A percentile compares a stretch with the other conserved stretches of the same genome.
Conservation (phyloP, 2,797 vertebrate species). For the Heteromormyrus szaboi region DNA sequence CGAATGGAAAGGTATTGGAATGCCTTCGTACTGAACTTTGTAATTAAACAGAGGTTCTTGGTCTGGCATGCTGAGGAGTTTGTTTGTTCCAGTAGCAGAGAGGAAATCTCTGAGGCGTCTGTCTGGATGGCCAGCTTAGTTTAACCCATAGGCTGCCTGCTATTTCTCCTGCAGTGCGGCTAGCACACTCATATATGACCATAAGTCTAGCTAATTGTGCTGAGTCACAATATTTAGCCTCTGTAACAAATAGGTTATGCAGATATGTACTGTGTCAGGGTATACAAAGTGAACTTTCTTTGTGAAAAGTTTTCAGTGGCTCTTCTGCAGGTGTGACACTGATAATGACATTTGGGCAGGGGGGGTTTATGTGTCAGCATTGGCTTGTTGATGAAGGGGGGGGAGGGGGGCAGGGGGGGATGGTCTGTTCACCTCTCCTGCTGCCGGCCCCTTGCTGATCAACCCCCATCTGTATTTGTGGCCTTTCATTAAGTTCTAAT, state of each 20-base stretch:
- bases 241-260: neutral
- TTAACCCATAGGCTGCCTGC: conserved; percentile 13
- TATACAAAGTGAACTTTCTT: neutral
- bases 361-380: too few species aligned
- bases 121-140: neutral
- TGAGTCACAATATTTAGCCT: neutral
- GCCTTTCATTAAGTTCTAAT: neutral
- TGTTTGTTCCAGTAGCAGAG: conserved; percentile 28
- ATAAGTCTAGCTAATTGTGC: neutral
- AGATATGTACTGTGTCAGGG: neutral
- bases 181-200: neutral
- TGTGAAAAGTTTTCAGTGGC: neutral
- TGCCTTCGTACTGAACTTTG: conserved; percentile 34
- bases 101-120: conserved; percentile 6
- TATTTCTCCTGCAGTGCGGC: neutral
- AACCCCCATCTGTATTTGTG: neutral
- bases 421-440: neutral
- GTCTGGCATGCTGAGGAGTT: conserved; percentile 22
- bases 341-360: neutral
- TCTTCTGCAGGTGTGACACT: neutral
- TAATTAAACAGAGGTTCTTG: conserved; percentile 39
- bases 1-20: conserved; percentile 24
- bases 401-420: neutral
- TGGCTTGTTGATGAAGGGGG: neutral
- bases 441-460: neutral